These are phyloP conservation scores for Tauraco hartlaubi DNA, from an alignment of 2,797 vertebrate species.

Conservation along the genomic window DNA sequence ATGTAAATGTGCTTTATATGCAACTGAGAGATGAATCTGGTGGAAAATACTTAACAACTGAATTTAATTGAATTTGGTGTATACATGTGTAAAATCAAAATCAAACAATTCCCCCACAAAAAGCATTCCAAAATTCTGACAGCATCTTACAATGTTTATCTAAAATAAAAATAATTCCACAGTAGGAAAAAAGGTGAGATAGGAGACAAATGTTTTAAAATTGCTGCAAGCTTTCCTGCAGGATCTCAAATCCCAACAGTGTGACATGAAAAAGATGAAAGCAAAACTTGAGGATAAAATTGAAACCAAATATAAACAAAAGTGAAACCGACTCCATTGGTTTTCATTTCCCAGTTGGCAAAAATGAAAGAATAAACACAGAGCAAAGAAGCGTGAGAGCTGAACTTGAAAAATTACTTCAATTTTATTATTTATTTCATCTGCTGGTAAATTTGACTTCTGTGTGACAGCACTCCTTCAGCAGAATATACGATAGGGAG, in stretches of 20 bases:
- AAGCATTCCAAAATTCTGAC: neutral
- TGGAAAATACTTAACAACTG: neutral
- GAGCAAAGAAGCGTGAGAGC: neutral
- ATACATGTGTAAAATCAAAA: neutral
- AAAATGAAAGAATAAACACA: conserved; percentile 53
- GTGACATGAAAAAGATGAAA: conserved; percentile 52
- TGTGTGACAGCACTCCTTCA: neutral
- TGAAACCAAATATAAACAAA: conserved; percentile 70
- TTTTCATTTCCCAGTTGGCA: conserved; percentile 61
- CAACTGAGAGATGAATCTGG: neutral
- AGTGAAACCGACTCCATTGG: conserved; percentile 45
- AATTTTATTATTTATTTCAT: neutral
- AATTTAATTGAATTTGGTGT: neutral
- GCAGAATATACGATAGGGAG: neutral
- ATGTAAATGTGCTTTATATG: neutral
- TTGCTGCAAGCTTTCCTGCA: neutral
- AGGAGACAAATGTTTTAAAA: neutral
- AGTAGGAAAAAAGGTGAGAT: neutral
- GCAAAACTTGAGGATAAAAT: conserved; percentile 68
- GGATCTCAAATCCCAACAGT: neutral
- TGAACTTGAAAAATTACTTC: neutral
- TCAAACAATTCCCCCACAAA: neutral
- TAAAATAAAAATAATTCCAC: neutral
- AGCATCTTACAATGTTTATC: neutral
- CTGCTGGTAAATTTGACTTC: neutral